phyloP scores from a whole-genome alignment of 2,888 invertebrate genomes.

The Argyresthia goedartella region DNA sequence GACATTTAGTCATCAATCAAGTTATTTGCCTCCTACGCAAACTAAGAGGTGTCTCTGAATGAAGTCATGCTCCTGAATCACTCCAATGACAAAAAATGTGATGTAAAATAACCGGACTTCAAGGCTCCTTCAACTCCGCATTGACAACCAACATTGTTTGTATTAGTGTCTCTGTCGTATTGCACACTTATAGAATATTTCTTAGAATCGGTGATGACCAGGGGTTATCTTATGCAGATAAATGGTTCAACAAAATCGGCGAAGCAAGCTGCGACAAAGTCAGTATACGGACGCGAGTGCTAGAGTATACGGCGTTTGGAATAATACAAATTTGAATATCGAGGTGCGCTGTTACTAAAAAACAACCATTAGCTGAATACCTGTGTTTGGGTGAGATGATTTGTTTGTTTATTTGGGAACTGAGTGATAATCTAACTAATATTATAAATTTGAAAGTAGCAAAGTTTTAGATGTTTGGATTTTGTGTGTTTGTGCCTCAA shows the following conservation, averaged over 20 bases:
- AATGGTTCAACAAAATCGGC: constrained; percentile 55
- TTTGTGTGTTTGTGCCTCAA: too few species aligned
- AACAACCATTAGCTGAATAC: too few species aligned
- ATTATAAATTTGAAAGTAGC: too few species aligned
- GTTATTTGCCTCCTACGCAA: too few species aligned
- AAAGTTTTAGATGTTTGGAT: too few species aligned
- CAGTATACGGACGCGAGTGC: constrained; percentile 29
- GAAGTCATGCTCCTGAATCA: background rate
- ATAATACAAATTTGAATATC: constrained; percentile 14
- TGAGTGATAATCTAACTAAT: too few species aligned
- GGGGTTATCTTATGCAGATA: constrained; percentile 52
- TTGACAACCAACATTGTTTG: background rate
- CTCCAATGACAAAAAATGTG: background rate
- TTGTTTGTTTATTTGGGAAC: too few species aligned
- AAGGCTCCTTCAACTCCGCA: background rate
- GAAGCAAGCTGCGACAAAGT: constrained; percentile 29
- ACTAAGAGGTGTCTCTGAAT: background rate
- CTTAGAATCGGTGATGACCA: constrained; percentile 52
- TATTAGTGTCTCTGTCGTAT: constrained; percentile 1
- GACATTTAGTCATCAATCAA: too few species aligned
- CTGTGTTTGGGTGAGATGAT: too few species aligned
- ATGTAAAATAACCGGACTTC: background rate
- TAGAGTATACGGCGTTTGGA: background rate
- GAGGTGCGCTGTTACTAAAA: constrained; percentile 14
- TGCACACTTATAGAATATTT: constrained; percentile 18